These are phyloP conservation scores for Ellobius talpinus DNA, from an alignment of 2,113 vertebrate genomes.

Conservation along the genomic window DNA sequence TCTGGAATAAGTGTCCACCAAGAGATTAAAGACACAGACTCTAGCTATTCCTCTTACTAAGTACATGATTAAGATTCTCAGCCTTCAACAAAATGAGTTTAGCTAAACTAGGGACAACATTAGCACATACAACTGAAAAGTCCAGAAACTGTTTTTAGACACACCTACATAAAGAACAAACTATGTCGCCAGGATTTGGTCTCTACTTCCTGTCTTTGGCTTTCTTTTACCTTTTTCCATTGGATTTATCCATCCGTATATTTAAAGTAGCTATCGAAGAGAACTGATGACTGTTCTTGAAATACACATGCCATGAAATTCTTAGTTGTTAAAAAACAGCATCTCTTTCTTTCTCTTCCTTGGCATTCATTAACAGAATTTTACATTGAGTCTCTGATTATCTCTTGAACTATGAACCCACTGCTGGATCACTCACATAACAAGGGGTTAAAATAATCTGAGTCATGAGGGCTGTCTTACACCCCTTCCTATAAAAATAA, in stretches of 20 bases:
- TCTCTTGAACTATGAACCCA: background rate
- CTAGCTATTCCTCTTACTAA: background rate
- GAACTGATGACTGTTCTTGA: background rate
- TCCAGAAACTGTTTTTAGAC: background rate
- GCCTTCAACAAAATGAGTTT: background rate
- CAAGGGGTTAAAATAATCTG: background rate
- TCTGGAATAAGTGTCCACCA: background rate
- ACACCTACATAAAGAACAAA: background rate
- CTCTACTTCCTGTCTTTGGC: background rate
- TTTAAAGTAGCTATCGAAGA: background rate
- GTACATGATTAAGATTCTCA: background rate
- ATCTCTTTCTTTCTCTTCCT: background rate
- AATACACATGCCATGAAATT: background rate
- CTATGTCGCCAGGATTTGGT: background rate
- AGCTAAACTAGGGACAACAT: background rate
- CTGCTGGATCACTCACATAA: background rate
- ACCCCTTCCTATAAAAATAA: background rate
- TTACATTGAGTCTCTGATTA: conserved; percentile 17
- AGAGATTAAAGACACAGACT: background rate
- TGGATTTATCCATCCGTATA: background rate
- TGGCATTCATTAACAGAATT: background rate
- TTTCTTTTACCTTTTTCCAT: background rate
- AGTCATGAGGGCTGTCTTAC: background rate
- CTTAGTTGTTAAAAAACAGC: background rate
- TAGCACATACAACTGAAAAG: background rate